Base-by-base conservation (phyloP, 1,140 invertebrate species). In the Rhagoletis zephyria region DNA sequence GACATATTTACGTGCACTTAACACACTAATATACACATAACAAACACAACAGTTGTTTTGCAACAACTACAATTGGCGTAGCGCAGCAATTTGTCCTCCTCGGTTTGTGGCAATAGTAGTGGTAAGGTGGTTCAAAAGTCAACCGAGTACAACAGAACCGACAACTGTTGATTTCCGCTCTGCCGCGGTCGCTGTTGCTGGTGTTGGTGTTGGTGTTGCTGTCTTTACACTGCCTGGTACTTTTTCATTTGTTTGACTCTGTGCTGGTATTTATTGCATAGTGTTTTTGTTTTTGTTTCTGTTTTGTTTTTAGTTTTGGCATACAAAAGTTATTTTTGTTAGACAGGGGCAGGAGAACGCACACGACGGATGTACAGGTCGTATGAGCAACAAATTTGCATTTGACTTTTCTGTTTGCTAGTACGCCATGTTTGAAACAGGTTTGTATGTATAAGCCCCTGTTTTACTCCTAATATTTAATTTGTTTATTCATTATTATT, bases 101-200 rank as follows among this genome's bases (percentile, higher is more conserved):
- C 12, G 10, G 3, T 42, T 42, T 14, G 40, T 45, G 14, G 12
- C 12, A 48, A 42, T 16, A 74, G 12, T 42, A 74, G 4, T 19
- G 45, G 45, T 48, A 48, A 81, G 19, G 74, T 48, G 19, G 74
- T 48, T 19, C 45, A 81, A 81, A 77, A 30, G 48, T 59, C 74
- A 81, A n/a, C 48, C 74, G 74, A 81, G 48, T 9, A 56, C 48
- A 51, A 19, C 74, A 56, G 48, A 56, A 3, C 48, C 74, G 74
- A 81, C 74, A 81, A 81, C 74, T 81, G 74, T 81, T 81, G 74
- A 81, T 81, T 81, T 81, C 74, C 74, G 70, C 70, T 77, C 45
- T 16, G 64, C 64, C 12, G 67, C 67, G 12, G 48, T 81, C n/a
- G 74, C 48, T 19, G 74, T 51, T 1, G 6, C 7, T 12, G 10